A percentile compares a stretch with the other conserved stretches of the same genome.
Conservation (phyloP, 2,888 invertebrate genomes). For the Iphiclides podalirius region DNA sequence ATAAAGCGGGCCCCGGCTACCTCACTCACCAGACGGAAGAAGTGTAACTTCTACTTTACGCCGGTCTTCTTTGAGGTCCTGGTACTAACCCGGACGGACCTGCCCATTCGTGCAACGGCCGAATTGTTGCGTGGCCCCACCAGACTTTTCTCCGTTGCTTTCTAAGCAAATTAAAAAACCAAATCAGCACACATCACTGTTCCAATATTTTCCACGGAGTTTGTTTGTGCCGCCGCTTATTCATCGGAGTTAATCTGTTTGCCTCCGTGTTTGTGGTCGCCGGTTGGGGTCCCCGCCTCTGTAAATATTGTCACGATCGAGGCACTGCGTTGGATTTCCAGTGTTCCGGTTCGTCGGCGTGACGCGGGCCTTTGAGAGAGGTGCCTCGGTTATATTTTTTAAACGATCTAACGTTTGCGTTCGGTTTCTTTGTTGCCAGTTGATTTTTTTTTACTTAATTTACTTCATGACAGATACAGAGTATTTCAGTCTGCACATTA, state of each 20-base stretch:
- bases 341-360: conserved; percentile 32
- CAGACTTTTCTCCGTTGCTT: no score
- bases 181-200: conserved; percentile 7
- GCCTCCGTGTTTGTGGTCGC: conserved; percentile 52
- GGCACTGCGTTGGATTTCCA: conserved; percentile 41
- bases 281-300: conserved; percentile 47
- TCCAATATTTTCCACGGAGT: conserved; percentile 13
- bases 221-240: conserved; percentile 17
- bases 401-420: background rate
- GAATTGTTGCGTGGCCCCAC: no score
- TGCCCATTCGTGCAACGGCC: no score
- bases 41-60: no score
- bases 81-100: no score
- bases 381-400: background rate
- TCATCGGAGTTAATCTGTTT: conserved; percentile 25
- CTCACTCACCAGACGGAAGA: no score
- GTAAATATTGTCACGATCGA: conserved; percentile 60
- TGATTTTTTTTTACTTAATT: no score
- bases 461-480: no score
- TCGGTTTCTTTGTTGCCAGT: conserved; percentile 7
- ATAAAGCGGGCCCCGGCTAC: no score
- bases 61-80: no score
- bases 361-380: conserved; percentile 20
- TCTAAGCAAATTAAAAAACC: background rate
- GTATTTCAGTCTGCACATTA: no score